Evolutionary conservation across 1,140 invertebrate genomes (phyloP), one percentile per base, ranked within the genome.

Genomic region (Bombus balteatus): DNA sequence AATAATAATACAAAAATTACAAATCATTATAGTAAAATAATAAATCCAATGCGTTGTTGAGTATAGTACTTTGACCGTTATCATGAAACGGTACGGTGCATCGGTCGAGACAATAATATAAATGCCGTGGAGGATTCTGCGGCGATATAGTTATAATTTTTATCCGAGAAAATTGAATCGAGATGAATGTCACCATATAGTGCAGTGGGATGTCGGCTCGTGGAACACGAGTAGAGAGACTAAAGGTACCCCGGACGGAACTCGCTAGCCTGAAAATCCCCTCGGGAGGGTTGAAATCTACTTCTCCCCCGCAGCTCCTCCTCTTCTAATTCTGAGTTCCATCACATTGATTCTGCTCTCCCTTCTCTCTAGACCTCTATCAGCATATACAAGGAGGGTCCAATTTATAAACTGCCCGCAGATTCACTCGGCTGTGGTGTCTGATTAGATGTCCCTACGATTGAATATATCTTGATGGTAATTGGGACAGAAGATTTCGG

Each of bases 251-350:
- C 83, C 80, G 82, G 81, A 89, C 72, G 74, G 71, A 87, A 83
- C 85, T 88, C 81, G 65, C 78, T 81, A 57, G 84, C 82, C 59
- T 71, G 85, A 90, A 91, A 91, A 91, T 89, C 84, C 87, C 86
- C 91, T 90, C 76, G 72, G 78, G 90, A 91, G 81, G 76, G 88
- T 89, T 90, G 86, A 88, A 90, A 90, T 88, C 85, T 87, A 90
- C 87, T 91, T 86, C 88, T 68, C 43, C 43, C 47, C 37, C 57
- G 57, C 73, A 47, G 65, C 72, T 87, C 28, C 84, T 81, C 87
- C 71, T 79, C 81, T 90, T 53, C 71, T 90, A 90, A 90, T 90
- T 90, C 53, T 75, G 77, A 88, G 86, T 88, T 90, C 75, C 83
- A 86, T 91, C 87, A 76, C 86, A 91, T 88, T 83, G 83, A 90